Percentiles rank a stretch among this genome's conserved stretches.
Conservation (phyloP, 2,113 vertebrate species). For the Stegastes partitus region DNA sequence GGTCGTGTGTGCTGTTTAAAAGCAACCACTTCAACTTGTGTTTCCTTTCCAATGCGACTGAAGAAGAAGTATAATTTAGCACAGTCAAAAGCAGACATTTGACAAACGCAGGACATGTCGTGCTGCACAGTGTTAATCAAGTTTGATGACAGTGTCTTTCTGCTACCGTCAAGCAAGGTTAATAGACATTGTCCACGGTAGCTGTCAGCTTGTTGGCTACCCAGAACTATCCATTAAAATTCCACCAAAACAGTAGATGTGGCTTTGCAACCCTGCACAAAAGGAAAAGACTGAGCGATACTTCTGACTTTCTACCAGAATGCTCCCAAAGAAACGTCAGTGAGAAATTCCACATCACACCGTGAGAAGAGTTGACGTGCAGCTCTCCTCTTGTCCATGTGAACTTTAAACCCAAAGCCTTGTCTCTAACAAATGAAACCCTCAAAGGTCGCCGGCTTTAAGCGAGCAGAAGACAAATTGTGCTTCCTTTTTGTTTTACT, state of each 20-base stretch:
- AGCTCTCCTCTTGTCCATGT: conserved; percentile 42
- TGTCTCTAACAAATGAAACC: conserved; percentile 13
- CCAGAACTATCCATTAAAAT: conserved; percentile 73
- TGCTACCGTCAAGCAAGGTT: background rate
- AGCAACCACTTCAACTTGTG: conserved; percentile 29
- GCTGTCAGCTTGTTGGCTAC: conserved; percentile 33
- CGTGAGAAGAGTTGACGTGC: conserved; percentile 57
- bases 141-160: conserved; percentile 8
- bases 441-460: background rate
- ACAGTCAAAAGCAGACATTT: conserved; percentile 32
- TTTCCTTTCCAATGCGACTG: conserved; percentile 14
- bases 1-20: conserved; percentile 37
- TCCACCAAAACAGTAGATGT: conserved; percentile 57
- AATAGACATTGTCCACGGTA: conserved; percentile 39
- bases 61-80: conserved; percentile 15
- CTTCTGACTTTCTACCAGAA: conserved; percentile 41
- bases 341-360: conserved; percentile 80
- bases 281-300: conserved; percentile 51
- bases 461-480: background rate
- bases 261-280: conserved; percentile 31
- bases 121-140: conserved; percentile 28
- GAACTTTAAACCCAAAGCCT: conserved; percentile 25
- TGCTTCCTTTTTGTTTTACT: conserved; percentile 6
- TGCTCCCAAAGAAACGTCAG: conserved; percentile 35
- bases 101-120: conserved; percentile 2